Evolutionary conservation across 2,797 vertebrate species (phyloP).

Genomic region (Euphonia xanthogaster): DNA sequence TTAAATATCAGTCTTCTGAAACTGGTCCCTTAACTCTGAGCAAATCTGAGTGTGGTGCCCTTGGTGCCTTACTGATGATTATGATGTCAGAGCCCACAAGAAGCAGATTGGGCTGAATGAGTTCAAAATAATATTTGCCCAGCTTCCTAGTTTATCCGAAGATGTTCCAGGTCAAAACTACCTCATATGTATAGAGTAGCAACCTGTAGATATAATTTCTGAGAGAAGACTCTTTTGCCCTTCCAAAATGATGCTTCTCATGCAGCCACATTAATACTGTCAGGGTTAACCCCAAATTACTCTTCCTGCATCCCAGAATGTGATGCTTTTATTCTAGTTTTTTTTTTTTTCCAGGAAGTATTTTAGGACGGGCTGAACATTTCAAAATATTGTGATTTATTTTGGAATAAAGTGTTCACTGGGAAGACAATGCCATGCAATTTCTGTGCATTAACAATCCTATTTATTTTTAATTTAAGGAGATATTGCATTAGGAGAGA

Average conservation of each 20-base stretch:
- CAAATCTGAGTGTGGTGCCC: background rate
- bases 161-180: background rate
- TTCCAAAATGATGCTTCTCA: background rate
- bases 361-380: background rate
- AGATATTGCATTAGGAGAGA: background rate
- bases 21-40: background rate
- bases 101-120: background rate
- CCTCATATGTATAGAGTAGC: background rate
- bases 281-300: background rate
- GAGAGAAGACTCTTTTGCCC: background rate
- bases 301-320: background rate
- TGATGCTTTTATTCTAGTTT: background rate
- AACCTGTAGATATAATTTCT: background rate
- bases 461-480: background rate
- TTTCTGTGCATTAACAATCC: background rate
- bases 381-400: background rate
- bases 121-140: conserved; percentile 10
- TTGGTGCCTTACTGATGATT: background rate
- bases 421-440: background rate
- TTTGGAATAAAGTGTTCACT: background rate
- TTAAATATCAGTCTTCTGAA: conserved; percentile 19
- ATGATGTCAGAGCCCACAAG: background rate
- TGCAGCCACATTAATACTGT: background rate
- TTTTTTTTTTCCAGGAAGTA: background rate
- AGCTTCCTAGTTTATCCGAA: background rate